Evolutionary conservation across 2,113 vertebrate genomes (phyloP).

Genomic region (Lagopus muta): DNA sequence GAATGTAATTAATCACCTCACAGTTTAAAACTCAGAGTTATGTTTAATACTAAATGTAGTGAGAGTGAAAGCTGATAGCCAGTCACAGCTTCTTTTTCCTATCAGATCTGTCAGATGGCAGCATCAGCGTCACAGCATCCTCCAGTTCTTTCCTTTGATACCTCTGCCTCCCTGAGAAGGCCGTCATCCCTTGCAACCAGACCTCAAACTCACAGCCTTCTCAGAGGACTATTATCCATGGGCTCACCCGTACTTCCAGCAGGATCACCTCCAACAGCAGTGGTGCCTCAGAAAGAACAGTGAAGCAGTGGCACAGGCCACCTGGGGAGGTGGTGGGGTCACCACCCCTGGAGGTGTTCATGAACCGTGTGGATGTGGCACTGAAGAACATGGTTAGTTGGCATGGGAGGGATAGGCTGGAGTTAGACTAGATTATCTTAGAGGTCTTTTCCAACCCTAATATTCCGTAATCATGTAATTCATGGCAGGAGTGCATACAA

Average conservation of each 20-base stretch:
- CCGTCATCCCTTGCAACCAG: background rate
- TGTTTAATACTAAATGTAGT: background rate
- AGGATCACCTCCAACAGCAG: fast-evolving
- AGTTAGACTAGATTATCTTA: too few species aligned
- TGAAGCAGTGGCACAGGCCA: too few species aligned
- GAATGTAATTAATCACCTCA: background rate
- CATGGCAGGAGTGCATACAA: background rate
- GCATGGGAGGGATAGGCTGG: too few species aligned
- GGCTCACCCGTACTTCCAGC: background rate
- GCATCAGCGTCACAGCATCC: background rate
- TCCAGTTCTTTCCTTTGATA: background rate
- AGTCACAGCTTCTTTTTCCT: background rate
- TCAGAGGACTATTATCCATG: background rate
- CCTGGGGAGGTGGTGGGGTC: too few species aligned
- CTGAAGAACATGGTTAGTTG: too few species aligned
- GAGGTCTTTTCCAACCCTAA: too few species aligned
- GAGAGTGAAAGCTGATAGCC: background rate
- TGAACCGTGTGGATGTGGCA: too few species aligned
- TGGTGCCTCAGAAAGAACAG: fast-evolving
- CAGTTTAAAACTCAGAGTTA: background rate
- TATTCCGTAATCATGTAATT: background rate
- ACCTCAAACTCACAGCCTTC: background rate
- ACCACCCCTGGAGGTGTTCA: too few species aligned
- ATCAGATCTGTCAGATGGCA: background rate
- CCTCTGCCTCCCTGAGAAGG: background rate